Conservation (phyloP, 2,113 vertebrate genomes). For the Thunnus thynnus region DNA sequence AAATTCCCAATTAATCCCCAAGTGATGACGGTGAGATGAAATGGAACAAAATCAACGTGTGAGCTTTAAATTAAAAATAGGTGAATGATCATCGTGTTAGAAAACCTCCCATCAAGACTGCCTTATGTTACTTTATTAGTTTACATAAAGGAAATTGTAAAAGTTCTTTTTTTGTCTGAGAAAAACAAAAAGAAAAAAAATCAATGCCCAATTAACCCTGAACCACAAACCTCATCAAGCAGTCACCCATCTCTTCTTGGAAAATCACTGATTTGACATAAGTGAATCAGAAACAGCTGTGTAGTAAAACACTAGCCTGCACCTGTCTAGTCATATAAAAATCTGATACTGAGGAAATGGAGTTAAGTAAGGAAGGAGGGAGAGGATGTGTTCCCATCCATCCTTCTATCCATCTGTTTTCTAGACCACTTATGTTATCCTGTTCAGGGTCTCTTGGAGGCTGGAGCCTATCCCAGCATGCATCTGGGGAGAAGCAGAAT, state of each 20-base stretch:
- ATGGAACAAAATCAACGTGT: too few relatives aligned
- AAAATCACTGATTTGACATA: constrained; percentile 39
- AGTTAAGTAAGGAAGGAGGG: constrained; percentile 7
- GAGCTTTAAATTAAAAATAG: too few relatives aligned
- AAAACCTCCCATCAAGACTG: too few relatives aligned
- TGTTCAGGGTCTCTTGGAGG: background rate
- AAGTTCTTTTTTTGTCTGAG: too few relatives aligned
- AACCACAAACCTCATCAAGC: background rate
- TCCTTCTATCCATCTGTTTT: constrained; percentile 33
- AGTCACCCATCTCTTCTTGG: constrained; percentile 20
- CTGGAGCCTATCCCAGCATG: constrained; percentile 22
- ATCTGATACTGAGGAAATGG: constrained; percentile 23
- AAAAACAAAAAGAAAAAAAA: background rate
- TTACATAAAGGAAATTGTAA: too few relatives aligned
- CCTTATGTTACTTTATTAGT: too few relatives aligned
- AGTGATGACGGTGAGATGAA: background rate
- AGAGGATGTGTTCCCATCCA: constrained; percentile 3
- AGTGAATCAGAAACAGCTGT: constrained; percentile 46
- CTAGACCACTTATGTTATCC: constrained; percentile 11
- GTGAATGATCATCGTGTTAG: too few relatives aligned
- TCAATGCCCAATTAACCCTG: background rate
- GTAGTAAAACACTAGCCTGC: constrained; percentile 29
- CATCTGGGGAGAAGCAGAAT: constrained; percentile 8
- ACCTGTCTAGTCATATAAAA: constrained; percentile 33
- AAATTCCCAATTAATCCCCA: background rate